phyloP scores from a whole-genome alignment of 2,888 invertebrate species.

The Lycaena phlaeas region DNA sequence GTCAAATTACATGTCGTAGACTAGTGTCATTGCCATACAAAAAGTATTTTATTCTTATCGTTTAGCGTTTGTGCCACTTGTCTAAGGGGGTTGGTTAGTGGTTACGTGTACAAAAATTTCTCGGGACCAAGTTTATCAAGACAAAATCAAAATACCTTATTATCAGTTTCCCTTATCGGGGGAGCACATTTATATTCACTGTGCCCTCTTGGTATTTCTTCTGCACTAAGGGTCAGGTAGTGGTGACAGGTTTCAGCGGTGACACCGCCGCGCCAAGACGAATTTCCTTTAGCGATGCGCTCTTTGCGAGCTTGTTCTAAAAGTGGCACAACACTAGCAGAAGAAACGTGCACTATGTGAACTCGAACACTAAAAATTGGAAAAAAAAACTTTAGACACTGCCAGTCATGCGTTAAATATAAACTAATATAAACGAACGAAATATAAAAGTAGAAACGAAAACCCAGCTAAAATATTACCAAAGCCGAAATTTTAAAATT shows the following conservation, averaged over 20 bases:
- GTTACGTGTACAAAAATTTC: no score
- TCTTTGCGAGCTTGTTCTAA: slow-evolving; percentile 61
- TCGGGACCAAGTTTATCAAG: no score
- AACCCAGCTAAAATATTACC: no score
- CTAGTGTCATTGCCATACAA: no score
- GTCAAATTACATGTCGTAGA: no score
- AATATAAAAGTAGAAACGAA: slow-evolving; percentile 8
- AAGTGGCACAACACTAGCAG: slow-evolving; percentile 73
- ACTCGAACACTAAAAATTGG: slow-evolving; percentile 73
- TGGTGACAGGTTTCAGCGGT: slow-evolving; percentile 84
- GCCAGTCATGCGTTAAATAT: no score
- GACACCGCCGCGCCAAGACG: slow-evolving; percentile 64
- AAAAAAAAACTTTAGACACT: no score
- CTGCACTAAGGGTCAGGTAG: slow-evolving; percentile 76
- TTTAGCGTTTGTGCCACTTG: no score
- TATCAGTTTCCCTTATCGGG: slow-evolving; percentile 76
- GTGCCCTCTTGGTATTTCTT: slow-evolving; percentile 74
- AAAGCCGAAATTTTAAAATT: no score
- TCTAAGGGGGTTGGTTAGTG: no score
- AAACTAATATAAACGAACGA: no score
- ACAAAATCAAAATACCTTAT: slow-evolving; percentile 71
- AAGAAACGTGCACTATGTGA: slow-evolving; percentile 79
- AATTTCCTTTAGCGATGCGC: slow-evolving; percentile 62
- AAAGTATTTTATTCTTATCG: no score
- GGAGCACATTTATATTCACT: slow-evolving; percentile 83